These are phyloP conservation scores for Catostomus latipinnis DNA, from an alignment of 2,797 vertebrate genomes.

Conservation along the genomic window DNA sequence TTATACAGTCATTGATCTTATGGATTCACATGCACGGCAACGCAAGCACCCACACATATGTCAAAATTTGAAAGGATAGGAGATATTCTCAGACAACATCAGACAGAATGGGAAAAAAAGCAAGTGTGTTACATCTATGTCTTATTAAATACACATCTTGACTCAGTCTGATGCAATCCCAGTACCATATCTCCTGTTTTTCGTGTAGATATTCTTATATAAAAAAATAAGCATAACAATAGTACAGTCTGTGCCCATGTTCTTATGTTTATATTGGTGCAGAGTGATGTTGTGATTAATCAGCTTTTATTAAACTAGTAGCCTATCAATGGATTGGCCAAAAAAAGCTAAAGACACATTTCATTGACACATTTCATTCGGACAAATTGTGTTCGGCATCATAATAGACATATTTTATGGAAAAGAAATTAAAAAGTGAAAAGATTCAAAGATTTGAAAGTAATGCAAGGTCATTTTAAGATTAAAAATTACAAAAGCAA, in stretches of 20 bases:
- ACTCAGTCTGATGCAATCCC: constrained; percentile 6
- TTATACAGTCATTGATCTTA: not conserved
- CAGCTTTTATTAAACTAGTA: too few relatives aligned
- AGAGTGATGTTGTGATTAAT: not conserved
- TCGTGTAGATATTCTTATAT: not conserved
- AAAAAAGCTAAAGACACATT: too few relatives aligned
- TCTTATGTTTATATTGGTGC: not conserved
- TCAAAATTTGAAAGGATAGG: not conserved
- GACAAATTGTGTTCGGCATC: too few relatives aligned
- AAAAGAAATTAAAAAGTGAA: too few relatives aligned
- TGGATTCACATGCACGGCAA: not conserved
- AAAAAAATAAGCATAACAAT: too few relatives aligned
- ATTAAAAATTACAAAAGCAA: too few relatives aligned
- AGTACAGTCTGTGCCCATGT: not conserved
- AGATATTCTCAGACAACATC: not conserved
- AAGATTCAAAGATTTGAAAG: too few relatives aligned
- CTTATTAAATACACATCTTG: not conserved
- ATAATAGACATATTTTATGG: too few relatives aligned
- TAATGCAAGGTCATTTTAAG: too few relatives aligned
- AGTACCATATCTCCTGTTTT: not conserved
- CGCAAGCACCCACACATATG: not conserved
- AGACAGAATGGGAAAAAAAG: not conserved
- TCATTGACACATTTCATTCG: too few relatives aligned
- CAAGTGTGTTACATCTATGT: not conserved
- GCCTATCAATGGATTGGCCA: too few relatives aligned